These are phyloP conservation scores for Artibeus lituratus DNA, from an alignment of 2,797 vertebrate genomes.

Conservation along the genomic window DNA sequence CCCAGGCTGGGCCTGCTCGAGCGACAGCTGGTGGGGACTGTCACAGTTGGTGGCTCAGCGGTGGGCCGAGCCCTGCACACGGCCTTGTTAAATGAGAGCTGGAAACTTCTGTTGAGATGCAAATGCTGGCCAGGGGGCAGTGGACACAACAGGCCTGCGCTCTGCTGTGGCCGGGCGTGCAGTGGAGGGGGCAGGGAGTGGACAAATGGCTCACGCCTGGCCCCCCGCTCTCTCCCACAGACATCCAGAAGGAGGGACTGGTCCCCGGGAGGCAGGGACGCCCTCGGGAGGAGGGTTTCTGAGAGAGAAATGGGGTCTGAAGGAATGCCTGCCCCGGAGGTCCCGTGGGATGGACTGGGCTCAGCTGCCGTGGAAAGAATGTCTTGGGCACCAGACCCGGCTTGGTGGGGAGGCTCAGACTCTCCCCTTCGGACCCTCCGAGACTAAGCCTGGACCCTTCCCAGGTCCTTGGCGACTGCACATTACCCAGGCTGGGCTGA, in stretches of 20 bases:
- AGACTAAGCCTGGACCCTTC: background rate
- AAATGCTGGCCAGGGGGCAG: background rate
- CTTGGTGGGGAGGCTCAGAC: background rate
- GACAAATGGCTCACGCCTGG: background rate
- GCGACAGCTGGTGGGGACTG: conserved; percentile 32
- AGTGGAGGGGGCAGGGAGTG: background rate
- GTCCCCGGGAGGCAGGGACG: background rate
- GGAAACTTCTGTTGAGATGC: background rate
- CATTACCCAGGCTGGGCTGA: background rate
- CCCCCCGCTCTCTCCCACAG: background rate
- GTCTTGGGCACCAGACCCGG: background rate
- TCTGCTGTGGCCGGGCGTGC: background rate
- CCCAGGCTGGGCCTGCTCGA: background rate
- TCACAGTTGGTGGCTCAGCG: background rate
- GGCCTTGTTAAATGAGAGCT: background rate
- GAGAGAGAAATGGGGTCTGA: background rate
- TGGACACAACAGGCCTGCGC: background rate
- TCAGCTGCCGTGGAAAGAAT: background rate
- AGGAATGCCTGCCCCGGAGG: background rate
- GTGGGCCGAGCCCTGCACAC: background rate
- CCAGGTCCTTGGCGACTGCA: background rate
- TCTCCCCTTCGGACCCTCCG: background rate
- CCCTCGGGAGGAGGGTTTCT: background rate
- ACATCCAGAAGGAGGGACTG: background rate
- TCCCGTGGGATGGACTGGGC: background rate